Percentiles rank a stretch among this genome's conserved stretches.
Conservation (phyloP, 35 echinoderm and acorn worm genomes). For the Patiria miniata region DNA sequence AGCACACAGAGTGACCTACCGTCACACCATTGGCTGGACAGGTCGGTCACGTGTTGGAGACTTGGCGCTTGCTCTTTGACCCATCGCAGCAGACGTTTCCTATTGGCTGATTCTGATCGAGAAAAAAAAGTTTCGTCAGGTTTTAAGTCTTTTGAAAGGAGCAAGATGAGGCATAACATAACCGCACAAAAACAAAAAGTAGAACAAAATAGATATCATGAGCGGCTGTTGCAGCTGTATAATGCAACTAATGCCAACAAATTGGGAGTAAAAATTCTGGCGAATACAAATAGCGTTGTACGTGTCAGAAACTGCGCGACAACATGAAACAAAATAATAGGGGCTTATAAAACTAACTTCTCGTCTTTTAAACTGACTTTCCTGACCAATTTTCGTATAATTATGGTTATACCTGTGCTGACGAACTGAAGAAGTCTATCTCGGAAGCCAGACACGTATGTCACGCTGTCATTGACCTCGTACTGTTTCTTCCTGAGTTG, state of each 20-base stretch:
- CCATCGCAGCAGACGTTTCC: conserved; percentile 23
- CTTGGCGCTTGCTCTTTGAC: neutral
- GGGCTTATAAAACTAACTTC: too few relatives aligned
- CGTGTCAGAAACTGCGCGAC: neutral
- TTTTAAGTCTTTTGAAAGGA: too few relatives aligned
- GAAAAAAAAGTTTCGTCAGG: too few relatives aligned
- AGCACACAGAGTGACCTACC: conserved; percentile 64
- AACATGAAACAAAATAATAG: too few relatives aligned
- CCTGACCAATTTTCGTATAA: too few relatives aligned
- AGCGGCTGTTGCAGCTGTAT: too few relatives aligned
- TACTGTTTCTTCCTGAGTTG: neutral
- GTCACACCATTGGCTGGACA: conserved; percentile 50
- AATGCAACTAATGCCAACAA: neutral
- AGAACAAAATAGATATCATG: too few relatives aligned
- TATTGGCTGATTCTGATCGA: conserved; percentile 23
- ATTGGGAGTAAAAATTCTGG: too few relatives aligned
- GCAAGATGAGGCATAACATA: too few relatives aligned
- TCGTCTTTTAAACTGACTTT: too few relatives aligned
- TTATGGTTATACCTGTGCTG: conserved; percentile 36
- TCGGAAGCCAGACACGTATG: neutral
- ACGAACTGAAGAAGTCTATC: neutral
- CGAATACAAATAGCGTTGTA: neutral
- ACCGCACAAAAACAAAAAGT: too few relatives aligned
- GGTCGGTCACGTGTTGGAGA: conserved; percentile 19
- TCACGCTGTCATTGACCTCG: neutral